Conservation (phyloP, 1,140 invertebrate genomes). For the Drosophila erecta region DNA sequence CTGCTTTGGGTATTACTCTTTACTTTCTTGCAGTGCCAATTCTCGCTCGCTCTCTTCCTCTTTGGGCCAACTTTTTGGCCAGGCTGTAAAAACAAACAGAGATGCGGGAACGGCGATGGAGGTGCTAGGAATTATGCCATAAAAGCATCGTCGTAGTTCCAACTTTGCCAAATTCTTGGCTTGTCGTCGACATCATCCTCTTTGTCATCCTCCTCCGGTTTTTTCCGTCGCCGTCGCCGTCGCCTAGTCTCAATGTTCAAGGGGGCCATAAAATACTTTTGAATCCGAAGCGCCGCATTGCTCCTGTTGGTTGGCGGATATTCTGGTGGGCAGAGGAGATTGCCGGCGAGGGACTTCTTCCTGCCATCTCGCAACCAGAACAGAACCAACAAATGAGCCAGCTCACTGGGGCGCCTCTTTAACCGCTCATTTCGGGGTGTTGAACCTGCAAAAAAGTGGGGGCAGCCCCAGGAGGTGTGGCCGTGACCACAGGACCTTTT, state of each 20-base stretch:
- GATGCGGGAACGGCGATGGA: conserved; percentile 5
- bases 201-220: conserved; percentile 17
- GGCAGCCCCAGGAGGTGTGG: not conserved
- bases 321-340: conserved; percentile 39
- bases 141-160: conserved; percentile 64
- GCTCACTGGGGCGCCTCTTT: conserved; percentile 34
- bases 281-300: conserved; percentile 38
- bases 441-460: conserved; percentile 23
- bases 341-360: conserved; percentile 35
- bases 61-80: conserved; percentile 60
- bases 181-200: conserved; percentile 47
- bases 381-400: conserved; percentile 58
- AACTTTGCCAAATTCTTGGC: conserved; percentile 74
- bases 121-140: conserved; percentile 76
- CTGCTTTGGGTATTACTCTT: conserved; percentile 82
- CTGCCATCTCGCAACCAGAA: conserved; percentile 2
- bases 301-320: conserved; percentile 32
- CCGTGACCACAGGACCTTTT: not conserved
- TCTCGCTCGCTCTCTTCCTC: conserved; percentile 16
- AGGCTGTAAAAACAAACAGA: conserved; percentile 68
- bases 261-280: conserved; percentile 76
- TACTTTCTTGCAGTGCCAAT: conserved; percentile 79
- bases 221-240: conserved; percentile 15
- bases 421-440: conserved; percentile 42
- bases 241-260: conserved; percentile 69